Evolutionary conservation across 2,888 invertebrate genomes (phyloP).

Genomic region (Cataglyphis cursor): DNA sequence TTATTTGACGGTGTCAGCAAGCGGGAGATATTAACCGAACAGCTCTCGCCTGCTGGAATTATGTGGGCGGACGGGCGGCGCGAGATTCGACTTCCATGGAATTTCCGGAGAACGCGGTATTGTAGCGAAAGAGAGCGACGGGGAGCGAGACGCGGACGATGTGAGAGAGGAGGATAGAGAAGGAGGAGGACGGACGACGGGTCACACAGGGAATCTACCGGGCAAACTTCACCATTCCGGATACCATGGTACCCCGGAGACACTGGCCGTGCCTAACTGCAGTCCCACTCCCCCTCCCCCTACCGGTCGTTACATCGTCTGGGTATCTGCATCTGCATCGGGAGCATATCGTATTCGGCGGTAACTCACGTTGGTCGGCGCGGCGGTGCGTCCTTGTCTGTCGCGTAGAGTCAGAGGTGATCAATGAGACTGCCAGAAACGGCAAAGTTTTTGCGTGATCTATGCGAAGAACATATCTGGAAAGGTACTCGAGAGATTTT

Average conservation of each 20-base stretch:
- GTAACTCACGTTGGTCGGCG: slow-evolving; percentile 46
- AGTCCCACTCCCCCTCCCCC: slow-evolving; percentile 62
- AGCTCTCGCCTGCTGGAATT: slow-evolving; percentile 79
- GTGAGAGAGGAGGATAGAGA: slow-evolving; percentile 12
- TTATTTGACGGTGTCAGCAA: slow-evolving; percentile 84
- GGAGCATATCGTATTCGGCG: slow-evolving; percentile 64
- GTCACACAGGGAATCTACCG: slow-evolving; percentile 68
- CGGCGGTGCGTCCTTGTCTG: slow-evolving; percentile 39
- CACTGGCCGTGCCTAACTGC: slow-evolving; percentile 65
- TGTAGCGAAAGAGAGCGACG: slow-evolving; percentile 59
- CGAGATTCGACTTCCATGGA: slow-evolving; percentile 78
- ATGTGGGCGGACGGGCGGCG: slow-evolving; percentile 75
- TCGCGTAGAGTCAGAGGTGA: slow-evolving; percentile 42
- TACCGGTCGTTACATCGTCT: slow-evolving; percentile 67
- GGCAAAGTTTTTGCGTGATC: slow-evolving; percentile 45
- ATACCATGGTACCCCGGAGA: slow-evolving; percentile 72
- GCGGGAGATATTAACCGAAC: slow-evolving; percentile 82
- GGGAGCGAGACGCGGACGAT: slow-evolving; percentile 40
- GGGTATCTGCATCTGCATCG: slow-evolving; percentile 66
- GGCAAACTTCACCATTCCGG: slow-evolving; percentile 68
- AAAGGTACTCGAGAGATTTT: slow-evolving; percentile 1
- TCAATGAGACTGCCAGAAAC: slow-evolving; percentile 41
- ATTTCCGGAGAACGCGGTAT: slow-evolving; percentile 77
- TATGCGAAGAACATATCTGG: slow-evolving; percentile 26
- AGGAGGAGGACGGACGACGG: slow-evolving; percentile 61